Evolutionary conservation across 2,888 invertebrate species (phyloP), one percentile per base, ranked within the genome.

Genomic region (Eupithecia abbreviata): DNA sequence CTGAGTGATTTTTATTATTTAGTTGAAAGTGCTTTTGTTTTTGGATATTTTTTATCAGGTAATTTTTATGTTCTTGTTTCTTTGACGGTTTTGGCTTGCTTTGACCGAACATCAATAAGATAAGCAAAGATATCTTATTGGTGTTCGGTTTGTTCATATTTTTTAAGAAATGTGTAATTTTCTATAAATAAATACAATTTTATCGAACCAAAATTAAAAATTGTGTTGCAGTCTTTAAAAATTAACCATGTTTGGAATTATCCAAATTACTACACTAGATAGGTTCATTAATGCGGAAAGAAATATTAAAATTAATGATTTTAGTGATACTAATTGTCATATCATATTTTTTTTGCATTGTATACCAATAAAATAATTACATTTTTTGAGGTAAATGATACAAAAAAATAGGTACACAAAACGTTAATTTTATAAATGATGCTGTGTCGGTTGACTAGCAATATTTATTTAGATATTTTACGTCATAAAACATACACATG

Each of bases 1-100:
- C 70, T 75, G 65, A 76, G 65, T 42, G 30, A 45, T 42, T 47
- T 51, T 43, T 65, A 69, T 73, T 72, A 58, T 55, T 51, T 72
- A 6, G 51, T 68, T 42, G 42, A 42, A 42, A 72, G 78, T 80
- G 77, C 73, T 74, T 30, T 12, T 4, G 62, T 65, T 69, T 74
- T 73, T 67, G 42, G 13, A 70, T 67, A 51, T 69, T 30, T 43
- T 47, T 47, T 30, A 47, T 3, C 70, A 79, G 80, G 82, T 81
- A 78, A 69, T 76, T 73, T 10, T 62, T 79, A 66, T 30, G 18
- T 62, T 58, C 7, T 18, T 9, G 7, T 58, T 30, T 62, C 1
- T 58, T 18, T 18, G 58, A 9, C 3, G 9, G 18, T 1, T 74
- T 74, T 77, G 30, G 30, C 30, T 30, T 30, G 30, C 30, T 30